Conservation (phyloP, 1,140 invertebrate species). For the Drosophila sp. region DNA sequence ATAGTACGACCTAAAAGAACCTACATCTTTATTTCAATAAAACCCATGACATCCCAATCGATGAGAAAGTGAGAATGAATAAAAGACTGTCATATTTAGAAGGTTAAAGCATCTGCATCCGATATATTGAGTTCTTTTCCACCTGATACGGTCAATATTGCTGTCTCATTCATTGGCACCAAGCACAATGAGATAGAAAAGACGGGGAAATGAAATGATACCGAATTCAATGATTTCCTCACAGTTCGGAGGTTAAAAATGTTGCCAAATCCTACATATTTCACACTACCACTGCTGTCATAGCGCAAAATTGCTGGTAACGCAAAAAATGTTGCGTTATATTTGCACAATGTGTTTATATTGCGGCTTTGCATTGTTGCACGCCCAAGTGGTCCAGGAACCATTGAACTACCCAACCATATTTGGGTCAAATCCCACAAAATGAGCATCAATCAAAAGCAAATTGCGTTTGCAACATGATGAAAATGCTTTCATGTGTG, state of each 20-base stretch:
- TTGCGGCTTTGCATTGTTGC: conserved; percentile 44
- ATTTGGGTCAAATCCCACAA: conserved; percentile 50
- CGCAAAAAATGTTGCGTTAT: conserved; percentile 42
- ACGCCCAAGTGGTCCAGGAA: neutral
- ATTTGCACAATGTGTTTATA: conserved; percentile 56
- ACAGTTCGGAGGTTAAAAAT: neutral
- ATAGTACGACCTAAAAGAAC: too few species aligned
- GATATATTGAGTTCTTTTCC: neutral
- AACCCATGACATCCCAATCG: neutral
- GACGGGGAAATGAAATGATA: too few species aligned
- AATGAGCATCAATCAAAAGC: conserved; percentile 53
- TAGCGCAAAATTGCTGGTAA: conserved; percentile 36
- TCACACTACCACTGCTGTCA: conserved; percentile 21
- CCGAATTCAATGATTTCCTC: too few species aligned
- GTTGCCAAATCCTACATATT: neutral
- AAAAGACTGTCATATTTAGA: neutral
- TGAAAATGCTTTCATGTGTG: conserved; percentile 36
- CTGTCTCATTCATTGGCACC: neutral
- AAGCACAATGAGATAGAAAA: neutral
- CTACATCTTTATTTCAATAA: neutral
- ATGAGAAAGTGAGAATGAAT: neutral
- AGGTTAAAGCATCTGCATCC: conserved; percentile 9
- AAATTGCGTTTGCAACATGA: conserved; percentile 41
- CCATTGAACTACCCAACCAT: neutral
- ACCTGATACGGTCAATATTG: neutral